phyloP scores from a whole-genome alignment of 1,140 invertebrate genomes.

The Zaprionus capensis region DNA sequence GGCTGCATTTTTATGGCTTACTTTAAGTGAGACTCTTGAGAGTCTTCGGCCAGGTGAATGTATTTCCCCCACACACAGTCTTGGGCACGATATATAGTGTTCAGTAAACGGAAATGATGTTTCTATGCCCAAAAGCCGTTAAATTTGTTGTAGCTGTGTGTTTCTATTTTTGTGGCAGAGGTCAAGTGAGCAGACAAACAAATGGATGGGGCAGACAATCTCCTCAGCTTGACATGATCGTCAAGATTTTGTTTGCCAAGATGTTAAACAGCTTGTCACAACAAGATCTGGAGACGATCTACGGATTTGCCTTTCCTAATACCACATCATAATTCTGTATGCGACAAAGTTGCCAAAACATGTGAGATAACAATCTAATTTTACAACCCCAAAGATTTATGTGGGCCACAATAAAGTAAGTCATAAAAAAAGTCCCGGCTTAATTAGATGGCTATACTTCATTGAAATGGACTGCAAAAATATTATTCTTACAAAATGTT shows the following conservation, averaged over 20 bases:
- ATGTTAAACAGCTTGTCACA: slow-evolving; percentile 36
- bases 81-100: slow-evolving; percentile 17
- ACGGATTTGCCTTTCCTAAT: slow-evolving; percentile 25
- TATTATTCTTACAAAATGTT: slow-evolving; percentile 59
- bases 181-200: slow-evolving; percentile 74
- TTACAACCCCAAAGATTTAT: slow-evolving; percentile 27
- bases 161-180: slow-evolving; percentile 55
- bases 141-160: slow-evolving; percentile 62
- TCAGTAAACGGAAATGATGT: slow-evolving; percentile 75
- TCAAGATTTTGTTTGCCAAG: slow-evolving; percentile 48
- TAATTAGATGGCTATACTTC: slow-evolving; percentile 51
- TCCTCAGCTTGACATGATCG: slow-evolving; percentile 47
- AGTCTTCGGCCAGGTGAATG: slow-evolving; percentile 65
- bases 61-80: slow-evolving; percentile 73
- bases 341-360: slow-evolving; percentile 34
- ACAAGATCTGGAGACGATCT: slow-evolving; percentile 19
- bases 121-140: slow-evolving; percentile 70
- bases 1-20: slow-evolving; percentile 59
- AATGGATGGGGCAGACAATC: slow-evolving; percentile 59
- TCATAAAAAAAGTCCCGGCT: slow-evolving; percentile 27
- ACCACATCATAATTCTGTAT: slow-evolving; percentile 6
- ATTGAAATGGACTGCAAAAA: slow-evolving; percentile 38
- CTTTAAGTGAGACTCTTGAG: slow-evolving; percentile 54
- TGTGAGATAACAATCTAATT: slow-evolving; percentile 8
- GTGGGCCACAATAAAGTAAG: slow-evolving; percentile 14